Evolutionary conservation across 2,113 vertebrate genomes (phyloP).

Genomic region (Sinocyclocheilus rhinocerous): DNA sequence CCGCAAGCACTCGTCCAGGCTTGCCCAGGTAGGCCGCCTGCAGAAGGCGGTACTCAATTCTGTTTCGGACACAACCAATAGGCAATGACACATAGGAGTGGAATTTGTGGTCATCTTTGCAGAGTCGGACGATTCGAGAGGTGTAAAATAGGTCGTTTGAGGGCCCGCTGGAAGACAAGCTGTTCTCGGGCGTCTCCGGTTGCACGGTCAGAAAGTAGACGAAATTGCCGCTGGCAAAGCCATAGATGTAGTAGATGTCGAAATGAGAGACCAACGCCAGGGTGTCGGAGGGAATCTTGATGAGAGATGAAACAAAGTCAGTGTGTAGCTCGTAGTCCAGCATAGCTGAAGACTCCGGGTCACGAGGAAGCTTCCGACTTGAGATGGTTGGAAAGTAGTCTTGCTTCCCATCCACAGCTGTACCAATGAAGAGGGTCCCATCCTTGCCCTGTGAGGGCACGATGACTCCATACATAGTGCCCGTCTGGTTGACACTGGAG

Average conservation of each 20-base stretch:
- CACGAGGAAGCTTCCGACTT: slow-evolving; percentile 92
- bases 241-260: slow-evolving; percentile 96
- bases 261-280: slow-evolving; percentile 93
- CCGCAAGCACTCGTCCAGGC: slow-evolving; percentile 86
- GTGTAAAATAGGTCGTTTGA: slow-evolving; percentile 93
- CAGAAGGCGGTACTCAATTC: slow-evolving; percentile 90
- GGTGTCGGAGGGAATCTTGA: slow-evolving; percentile 98
- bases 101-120: slow-evolving; percentile 96
- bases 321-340: slow-evolving; percentile 95
- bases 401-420: slow-evolving; percentile 94
- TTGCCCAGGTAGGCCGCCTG: slow-evolving; percentile 93
- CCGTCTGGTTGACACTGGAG: slow-evolving; percentile 94
- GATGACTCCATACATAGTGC: slow-evolving; percentile 97
- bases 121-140: slow-evolving; percentile 94
- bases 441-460: slow-evolving; percentile 91
- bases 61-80: slow-evolving; percentile 86
- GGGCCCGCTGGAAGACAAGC: slow-evolving; percentile 84
- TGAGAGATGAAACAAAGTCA: slow-evolving; percentile 96
- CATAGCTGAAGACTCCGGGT: slow-evolving; percentile 94
- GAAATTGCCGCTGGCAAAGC: slow-evolving; percentile 91
- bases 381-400: slow-evolving; percentile 98
- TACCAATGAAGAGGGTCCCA: slow-evolving; percentile 96
- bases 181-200: slow-evolving; percentile 91
- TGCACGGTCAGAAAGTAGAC: slow-evolving; percentile 97
- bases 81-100: slow-evolving; percentile 97